These are phyloP conservation scores for Andrena hattorfiana DNA, from an alignment of 2,888 invertebrate genomes.

Conservation along the genomic window DNA sequence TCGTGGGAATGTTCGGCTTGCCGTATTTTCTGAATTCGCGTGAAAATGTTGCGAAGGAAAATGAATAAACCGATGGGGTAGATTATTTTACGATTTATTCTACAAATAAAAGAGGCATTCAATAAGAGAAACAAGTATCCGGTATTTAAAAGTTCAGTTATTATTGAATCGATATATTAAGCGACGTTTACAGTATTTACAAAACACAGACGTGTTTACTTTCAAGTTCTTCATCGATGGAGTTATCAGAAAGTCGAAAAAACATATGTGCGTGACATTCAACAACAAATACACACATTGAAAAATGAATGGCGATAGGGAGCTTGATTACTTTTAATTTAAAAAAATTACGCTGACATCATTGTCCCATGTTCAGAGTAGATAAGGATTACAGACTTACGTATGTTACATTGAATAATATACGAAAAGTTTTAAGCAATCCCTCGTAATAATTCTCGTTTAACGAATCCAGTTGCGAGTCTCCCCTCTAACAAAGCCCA, in stretches of 20 bases:
- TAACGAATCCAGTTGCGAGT: not conserved
- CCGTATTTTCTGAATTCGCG: not conserved
- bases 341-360: not conserved
- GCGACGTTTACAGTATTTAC: not conserved
- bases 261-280: not conserved
- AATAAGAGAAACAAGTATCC: no score
- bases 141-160: not conserved
- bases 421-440: not conserved
- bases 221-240: not conserved
- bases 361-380: not conserved
- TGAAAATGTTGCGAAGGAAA: not conserved
- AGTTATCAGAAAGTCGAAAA: constrained; percentile 12
- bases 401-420: not conserved
- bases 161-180: not conserved
- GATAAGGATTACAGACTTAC: constrained; percentile 10
- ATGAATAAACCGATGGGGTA: not conserved
- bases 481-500: no score
- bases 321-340: constrained; percentile 20
- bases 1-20: constrained; percentile 4
- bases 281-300: constrained; percentile 14
- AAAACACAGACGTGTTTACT: constrained; percentile 8
- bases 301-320: constrained; percentile 1
- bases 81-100: no score
- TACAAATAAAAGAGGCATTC: no score
- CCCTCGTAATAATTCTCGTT: not conserved